Evolutionary conservation across 2,888 invertebrate species (phyloP).

Genomic region (Lepidochitona cinerea): DNA sequence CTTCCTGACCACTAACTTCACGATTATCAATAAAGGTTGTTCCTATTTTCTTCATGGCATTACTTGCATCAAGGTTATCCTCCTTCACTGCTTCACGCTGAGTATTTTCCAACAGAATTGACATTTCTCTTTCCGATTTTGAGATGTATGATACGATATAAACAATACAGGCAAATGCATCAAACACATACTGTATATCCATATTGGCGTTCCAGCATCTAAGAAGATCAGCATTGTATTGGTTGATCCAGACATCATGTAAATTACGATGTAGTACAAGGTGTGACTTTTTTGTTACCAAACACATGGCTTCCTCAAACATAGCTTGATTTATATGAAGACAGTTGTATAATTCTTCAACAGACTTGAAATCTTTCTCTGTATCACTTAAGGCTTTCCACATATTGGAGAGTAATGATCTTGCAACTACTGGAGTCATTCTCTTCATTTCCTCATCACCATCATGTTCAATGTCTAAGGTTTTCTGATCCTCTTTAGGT

Average conservation of each 20-base stretch:
- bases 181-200: too few relatives aligned
- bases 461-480: not conserved
- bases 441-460: not conserved
- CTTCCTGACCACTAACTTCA: not conserved
- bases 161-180: too few relatives aligned
- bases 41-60: too few relatives aligned
- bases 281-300: too few relatives aligned
- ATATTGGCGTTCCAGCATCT: too few relatives aligned
- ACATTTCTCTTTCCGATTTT: too few relatives aligned
- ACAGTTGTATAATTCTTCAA: not conserved
- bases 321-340: not conserved
- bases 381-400: not conserved
- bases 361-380: not conserved
- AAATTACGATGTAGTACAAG: too few relatives aligned
- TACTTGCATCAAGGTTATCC: not conserved
- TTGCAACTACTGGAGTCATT: not conserved
- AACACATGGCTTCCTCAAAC: not conserved
- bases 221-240: too few relatives aligned
- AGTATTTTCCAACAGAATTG: too few relatives aligned
- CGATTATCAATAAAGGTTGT: not conserved
- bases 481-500: not conserved
- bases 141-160: not conserved
- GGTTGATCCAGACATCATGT: too few relatives aligned
- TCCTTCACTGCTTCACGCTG: not conserved
- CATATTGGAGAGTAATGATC: not conserved